A percentile compares a stretch with the other conserved stretches of the same genome.
These are phyloP conservation scores for Cheilosia vernalis DNA, from an alignment of 2,888 invertebrate species.

Conservation along the genomic window DNA sequence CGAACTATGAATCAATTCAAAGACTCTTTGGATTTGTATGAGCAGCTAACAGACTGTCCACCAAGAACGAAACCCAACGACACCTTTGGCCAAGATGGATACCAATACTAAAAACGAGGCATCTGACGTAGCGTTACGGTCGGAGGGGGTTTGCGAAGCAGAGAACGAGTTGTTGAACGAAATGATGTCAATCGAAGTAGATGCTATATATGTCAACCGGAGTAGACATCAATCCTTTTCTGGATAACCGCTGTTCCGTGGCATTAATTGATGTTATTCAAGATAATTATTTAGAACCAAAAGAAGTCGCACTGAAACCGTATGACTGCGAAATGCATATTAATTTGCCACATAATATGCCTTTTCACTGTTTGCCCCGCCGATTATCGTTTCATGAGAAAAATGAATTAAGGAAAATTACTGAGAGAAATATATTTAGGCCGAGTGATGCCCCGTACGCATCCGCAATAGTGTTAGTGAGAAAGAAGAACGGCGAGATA, in stretches of 20 bases:
- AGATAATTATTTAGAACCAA: conserved; percentile 19
- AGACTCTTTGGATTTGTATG: too few species aligned
- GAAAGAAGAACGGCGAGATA: conserved; percentile 13
- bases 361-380: conserved; percentile 38
- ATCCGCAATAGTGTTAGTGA: conserved; percentile 13
- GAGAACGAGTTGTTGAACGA: neutral
- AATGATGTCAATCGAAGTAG: conserved; percentile 1
- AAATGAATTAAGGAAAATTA: conserved; percentile 29
- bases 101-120: neutral
- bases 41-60: conserved; percentile 11
- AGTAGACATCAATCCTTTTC: neutral
- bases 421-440: conserved; percentile 26
- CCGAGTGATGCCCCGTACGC: conserved; percentile 34
- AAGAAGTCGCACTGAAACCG: neutral
- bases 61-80: conserved; percentile 17
- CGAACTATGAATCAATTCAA: too few species aligned
- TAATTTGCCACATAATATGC: conserved; percentile 24
- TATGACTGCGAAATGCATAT: conserved; percentile 43
- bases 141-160: neutral
- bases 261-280: conserved; percentile 7
- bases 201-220: neutral
- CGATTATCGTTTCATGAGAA: conserved; percentile 7
- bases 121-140: conserved; percentile 12
- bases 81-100: neutral
- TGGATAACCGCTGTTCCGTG: neutral